Evolutionary conservation across 2,797 vertebrate species (phyloP), one percentile per base, ranked within the genome.

Genomic region (Esox lucius): DNA sequence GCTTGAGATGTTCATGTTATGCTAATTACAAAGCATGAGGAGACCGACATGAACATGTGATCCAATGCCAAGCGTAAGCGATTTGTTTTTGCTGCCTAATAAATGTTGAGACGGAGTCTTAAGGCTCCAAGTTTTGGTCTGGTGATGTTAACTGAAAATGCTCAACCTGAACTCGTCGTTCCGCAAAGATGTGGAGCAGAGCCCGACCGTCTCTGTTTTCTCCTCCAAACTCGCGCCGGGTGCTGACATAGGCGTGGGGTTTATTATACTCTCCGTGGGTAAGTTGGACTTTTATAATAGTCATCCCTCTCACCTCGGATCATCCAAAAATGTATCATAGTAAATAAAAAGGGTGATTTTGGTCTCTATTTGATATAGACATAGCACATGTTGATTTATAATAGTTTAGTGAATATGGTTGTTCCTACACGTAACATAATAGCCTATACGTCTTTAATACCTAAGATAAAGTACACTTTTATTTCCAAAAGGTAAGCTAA

Each of bases 241-340:
- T n/a, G 87, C 85, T 6, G 91, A 91, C 87, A 83, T 83, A 4
- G 87, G 87, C 2, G 77, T 92, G 46, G 91, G 91, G 53, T 80
- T 92, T 49, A 71, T 80, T 72, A 91, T 93, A 74, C 84, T 92
- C 62, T 80, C 42, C 0, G 77, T 91, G 0, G 89, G 92, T 92
- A 78, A 39, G 91, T 84, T 35, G 6, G 13, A 70, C 28, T 61
- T 19, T 13, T n/a, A 4, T 35, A 39, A 11, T 2, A 46, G 42
- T 19, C 1, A 68, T 26, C 22, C 17, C 35, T 59, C n/a, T 17
- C 9, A 28, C 7, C 5, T 65, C 26, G 7, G 56, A 26, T 24
- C n/a, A 22, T 59, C 22, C 11, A 24, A 61, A 61, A 61, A 61
- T 26, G 11, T 24, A 24, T 22, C 7, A 19, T 22, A 56, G 53